These are phyloP conservation scores for Protomyctophum bolini DNA, from an alignment of 2,113 vertebrate genomes.

Conservation along the genomic window DNA sequence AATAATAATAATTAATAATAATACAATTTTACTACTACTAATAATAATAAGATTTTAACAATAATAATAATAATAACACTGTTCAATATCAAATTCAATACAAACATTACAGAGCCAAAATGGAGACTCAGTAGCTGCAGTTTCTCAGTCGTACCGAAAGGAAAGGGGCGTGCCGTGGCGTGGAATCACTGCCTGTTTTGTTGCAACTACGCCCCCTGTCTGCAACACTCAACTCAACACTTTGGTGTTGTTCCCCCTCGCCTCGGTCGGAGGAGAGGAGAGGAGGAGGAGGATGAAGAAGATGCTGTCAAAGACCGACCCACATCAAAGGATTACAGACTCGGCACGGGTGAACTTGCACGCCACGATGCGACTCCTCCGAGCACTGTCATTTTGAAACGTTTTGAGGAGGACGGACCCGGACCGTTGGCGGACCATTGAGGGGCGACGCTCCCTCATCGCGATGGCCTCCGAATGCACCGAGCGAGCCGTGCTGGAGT, in stretches of 20 bases:
- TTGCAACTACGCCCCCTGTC: conserved; percentile 65
- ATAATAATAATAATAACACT: too few relatives aligned
- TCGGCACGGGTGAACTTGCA: conserved; percentile 11
- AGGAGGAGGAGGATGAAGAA: conserved; percentile 38
- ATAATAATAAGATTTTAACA: too few relatives aligned
- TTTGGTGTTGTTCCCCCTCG: background rate
- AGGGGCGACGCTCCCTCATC: background rate
- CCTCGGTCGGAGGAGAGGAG: conserved; percentile 37
- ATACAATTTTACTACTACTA: too few relatives aligned
- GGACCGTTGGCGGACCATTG: too few relatives aligned
- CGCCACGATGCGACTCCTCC: background rate
- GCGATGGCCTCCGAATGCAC: conserved; percentile 71
- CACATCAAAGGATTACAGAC: background rate
- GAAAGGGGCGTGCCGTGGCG: conserved; percentile 8
- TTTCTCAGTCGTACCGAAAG: conserved; percentile 9
- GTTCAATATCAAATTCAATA: too few relatives aligned
- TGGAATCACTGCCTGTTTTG: conserved; percentile 6
- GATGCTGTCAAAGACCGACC: conserved; percentile 60
- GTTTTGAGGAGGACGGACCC: too few relatives aligned
- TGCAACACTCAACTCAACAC: conserved; percentile 25
- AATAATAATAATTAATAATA: too few relatives aligned
- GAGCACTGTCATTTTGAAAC: conserved; percentile 32
- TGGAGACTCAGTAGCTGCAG: conserved; percentile 8
- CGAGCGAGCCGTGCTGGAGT: conserved; percentile 80
- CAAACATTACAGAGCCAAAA: conserved; percentile 25